Conservation (phyloP, 1,140 invertebrate species). For the Caerostris darwini region DNA sequence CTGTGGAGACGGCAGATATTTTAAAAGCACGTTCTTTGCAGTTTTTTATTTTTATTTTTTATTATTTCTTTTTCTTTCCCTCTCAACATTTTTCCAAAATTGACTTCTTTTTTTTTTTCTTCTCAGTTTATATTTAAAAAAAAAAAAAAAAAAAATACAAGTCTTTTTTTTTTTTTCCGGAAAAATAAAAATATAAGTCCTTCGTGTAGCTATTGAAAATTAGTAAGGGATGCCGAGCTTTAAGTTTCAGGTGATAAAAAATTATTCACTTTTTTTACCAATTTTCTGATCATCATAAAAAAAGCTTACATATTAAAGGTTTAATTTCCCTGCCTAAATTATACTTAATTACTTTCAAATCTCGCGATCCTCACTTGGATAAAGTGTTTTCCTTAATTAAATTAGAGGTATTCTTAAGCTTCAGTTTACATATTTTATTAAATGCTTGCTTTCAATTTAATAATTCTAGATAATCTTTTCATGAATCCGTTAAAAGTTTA, state of each 20-base stretch:
- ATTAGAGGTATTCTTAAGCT: too few relatives aligned
- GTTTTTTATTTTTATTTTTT: background rate
- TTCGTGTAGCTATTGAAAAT: background rate
- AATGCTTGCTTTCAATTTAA: too few relatives aligned
- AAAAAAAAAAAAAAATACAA: background rate
- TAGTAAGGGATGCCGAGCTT: background rate
- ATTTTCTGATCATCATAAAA: too few relatives aligned
- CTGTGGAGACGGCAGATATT: background rate
- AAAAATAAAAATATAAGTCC: background rate
- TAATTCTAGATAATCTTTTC: too few relatives aligned
- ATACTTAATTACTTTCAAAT: too few relatives aligned
- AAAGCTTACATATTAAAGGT: too few relatives aligned
- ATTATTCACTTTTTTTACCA: background rate
- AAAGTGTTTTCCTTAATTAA: too few relatives aligned
- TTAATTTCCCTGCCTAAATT: too few relatives aligned
- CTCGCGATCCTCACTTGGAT: too few relatives aligned
- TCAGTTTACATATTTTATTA: too few relatives aligned
- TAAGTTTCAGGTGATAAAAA: background rate
- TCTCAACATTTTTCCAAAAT: slow-evolving; percentile 1
- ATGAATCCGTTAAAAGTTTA: too few relatives aligned
- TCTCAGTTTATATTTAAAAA: background rate
- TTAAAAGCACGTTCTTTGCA: slow-evolving; percentile 60
- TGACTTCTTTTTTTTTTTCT: background rate
- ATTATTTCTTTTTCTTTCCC: background rate
- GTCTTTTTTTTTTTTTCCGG: background rate